Evolutionary conservation across 64 coral and sea anemone genomes (phyloP), one percentile per base, ranked within the genome.

Genomic region (Astreopora myriophthalma): DNA sequence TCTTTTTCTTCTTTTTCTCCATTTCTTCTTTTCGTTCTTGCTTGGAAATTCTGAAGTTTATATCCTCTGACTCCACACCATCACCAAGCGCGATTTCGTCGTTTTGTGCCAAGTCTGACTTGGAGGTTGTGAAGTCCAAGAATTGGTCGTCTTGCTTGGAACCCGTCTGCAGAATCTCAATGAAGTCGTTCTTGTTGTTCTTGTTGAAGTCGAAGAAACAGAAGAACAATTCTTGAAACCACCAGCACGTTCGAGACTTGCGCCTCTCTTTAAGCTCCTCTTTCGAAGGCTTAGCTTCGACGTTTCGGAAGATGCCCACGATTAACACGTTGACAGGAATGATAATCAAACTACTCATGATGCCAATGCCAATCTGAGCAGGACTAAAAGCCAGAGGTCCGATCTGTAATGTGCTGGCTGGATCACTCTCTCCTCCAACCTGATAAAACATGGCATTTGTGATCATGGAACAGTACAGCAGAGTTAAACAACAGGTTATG

Each of bases 371-470:
- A 61, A 97, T 87, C 34, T 94, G 91, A 8, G 95, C 95, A 22
- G 95, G 95, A 27, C 95, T 97, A 33, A 97, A 91, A 3, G 88
- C 67, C 12, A 97, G 60, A 11, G 95, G 95, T 27, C 95, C 95
- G 0, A 97, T 63, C 8, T 97, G 95, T 20, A 97, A 37, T 3
- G 95, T 97, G 5, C 57, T 55, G 13, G 95, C 89, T 35, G 95
- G 95, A 24, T 97, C 95, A 2, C 87, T 85, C 13, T 93, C 92
- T 6, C 91, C 91, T 28, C 91, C 92, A 24, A 97, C 85, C 36
- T 97, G 93, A 85, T 97, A 97, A 66, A 97, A 97, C 95, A 97
- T 97, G 33, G 95, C 95, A 42, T 92, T 97, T 14, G 95, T 92
- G 9, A 97, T 60, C 95, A 97, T 97, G 14, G 95, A 97, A 57